These are phyloP conservation scores for Drosophila nr. medialis DNA, from an alignment of 2,888 invertebrate species.

Conservation along the genomic window DNA sequence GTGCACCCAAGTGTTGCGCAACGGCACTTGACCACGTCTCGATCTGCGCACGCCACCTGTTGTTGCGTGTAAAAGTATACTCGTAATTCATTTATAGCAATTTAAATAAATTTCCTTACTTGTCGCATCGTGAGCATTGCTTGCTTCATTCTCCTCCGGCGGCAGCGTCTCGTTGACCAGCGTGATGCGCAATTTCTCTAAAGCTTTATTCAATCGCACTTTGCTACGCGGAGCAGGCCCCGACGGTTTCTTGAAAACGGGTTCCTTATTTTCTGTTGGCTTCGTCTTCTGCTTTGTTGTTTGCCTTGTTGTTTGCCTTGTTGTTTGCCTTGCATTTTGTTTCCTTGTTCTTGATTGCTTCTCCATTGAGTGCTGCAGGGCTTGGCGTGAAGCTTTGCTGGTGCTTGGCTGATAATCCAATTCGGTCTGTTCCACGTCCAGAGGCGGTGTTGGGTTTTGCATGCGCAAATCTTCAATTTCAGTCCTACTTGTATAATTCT, in stretches of 20 bases:
- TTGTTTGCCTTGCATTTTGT: background rate
- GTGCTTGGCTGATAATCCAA: conserved; percentile 35
- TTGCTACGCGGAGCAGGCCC: conserved; percentile 26
- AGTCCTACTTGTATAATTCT: background rate
- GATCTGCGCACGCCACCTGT: conserved; percentile 63
- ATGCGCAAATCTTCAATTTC: conserved; percentile 30
- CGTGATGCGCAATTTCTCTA: background rate
- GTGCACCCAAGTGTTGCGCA: conserved; percentile 42
- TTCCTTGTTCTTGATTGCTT: background rate
- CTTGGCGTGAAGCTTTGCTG: conserved; percentile 31
- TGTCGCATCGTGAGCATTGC: background rate
- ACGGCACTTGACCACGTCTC: conserved; percentile 62
- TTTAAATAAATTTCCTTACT: conserved; percentile 25
- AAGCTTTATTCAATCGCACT: background rate
- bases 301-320: background rate
- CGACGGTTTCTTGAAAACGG: conserved; percentile 54
- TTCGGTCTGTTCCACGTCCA: background rate
- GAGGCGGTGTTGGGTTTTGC: conserved; percentile 5
- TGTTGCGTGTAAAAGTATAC: background rate
- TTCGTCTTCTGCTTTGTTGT: background rate
- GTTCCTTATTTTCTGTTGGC: conserved; percentile 1
- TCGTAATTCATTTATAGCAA: background rate
- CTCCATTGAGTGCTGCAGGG: background rate
- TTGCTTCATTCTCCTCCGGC: background rate
- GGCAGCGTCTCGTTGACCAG: background rate